Conservation (phyloP, 2,113 vertebrate genomes). For the Pollachius pollachius region DNA sequence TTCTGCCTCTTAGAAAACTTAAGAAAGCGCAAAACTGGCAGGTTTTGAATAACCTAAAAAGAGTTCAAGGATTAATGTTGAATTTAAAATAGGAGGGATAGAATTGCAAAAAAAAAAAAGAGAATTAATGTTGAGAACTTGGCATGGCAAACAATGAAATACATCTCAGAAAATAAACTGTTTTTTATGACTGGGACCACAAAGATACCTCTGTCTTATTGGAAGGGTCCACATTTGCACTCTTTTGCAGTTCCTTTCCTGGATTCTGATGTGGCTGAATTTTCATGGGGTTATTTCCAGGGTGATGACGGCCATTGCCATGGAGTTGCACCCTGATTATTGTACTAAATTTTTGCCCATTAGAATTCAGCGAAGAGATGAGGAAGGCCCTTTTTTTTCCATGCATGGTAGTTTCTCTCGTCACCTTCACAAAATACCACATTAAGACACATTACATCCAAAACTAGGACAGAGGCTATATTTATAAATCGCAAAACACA, state of each 20-base stretch:
- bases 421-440: conserved; percentile 43
- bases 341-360: conserved; percentile 39
- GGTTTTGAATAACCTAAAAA: conserved; percentile 22
- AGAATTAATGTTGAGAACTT: no score
- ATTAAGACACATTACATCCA: no score
- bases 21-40: conserved; percentile 58
- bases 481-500: not conserved
- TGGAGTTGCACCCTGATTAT: conserved; percentile 39
- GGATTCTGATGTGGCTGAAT: not conserved
- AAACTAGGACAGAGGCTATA: no score
- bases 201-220: conserved; percentile 23
- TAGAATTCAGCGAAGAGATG: conserved; percentile 53
- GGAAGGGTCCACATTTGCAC: not conserved
- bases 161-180: not conserved
- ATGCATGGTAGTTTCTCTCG: conserved; percentile 44
- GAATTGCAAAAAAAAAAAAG: not conserved
- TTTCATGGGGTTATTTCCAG: not conserved
- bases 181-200: not conserved
- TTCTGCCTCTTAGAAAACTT: conserved; percentile 56
- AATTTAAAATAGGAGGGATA: not conserved
- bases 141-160: not conserved
- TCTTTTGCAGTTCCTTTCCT: not conserved
- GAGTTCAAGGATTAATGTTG: conserved; percentile 4
- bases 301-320: not conserved
- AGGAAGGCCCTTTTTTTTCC: conserved; percentile 42